Base-by-base conservation (phyloP, 2,888 invertebrate species). In the Athalia cordata region DNA sequence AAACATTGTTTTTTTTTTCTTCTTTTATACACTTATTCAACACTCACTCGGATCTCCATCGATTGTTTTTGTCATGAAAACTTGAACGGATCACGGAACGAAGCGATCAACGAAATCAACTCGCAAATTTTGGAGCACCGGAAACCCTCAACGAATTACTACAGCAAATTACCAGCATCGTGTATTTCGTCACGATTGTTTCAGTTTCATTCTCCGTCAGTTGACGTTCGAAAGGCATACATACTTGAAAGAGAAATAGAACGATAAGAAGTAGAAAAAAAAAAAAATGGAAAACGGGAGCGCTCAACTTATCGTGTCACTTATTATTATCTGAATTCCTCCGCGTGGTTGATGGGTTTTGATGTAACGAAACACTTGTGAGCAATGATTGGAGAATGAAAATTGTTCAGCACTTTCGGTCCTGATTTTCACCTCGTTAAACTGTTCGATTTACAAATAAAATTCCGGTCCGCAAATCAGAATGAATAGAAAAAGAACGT, bases 11-110 rank as follows among this genome's bases (percentile, higher is more conserved):
- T 55, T 55, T 55, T n/a, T 29, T 45, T 5, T 57, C n/a, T 70
- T 7, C 50, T 67, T n/a, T 61, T 61, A n/a, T n/a, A 7, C 13
- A 5, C 61, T n/a, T 15, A 61, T 52, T 29, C 29, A 49, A 67
- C 67, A 67, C 67, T 15, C 11, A 13, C 6, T 50, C 7, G 9
- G n/a, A 66, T 55, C 50, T 15, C 57, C 70, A 55, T n/a, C 15
- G n/a, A 66, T 66, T 66, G 66, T 66, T 66, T 66, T n/a, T 66
- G n/a, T 29, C 43, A 64, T 43, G 43, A 29, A 6, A 4, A 49
- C 7, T 50, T 0, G 2, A 29, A 29, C 29, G 29, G 29, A 29
- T 29, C 29, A 29, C 29, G 29, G 9, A 65, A 50, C 52, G 5
- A 15, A n/a, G 67, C 13, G 11, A 62, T 13, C 8, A 15, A 5